A percentile compares a stretch with the other conserved stretches of the same genome.
Conservation (phyloP, 2,797 vertebrate species). For the Paedocypris micromegethes region DNA sequence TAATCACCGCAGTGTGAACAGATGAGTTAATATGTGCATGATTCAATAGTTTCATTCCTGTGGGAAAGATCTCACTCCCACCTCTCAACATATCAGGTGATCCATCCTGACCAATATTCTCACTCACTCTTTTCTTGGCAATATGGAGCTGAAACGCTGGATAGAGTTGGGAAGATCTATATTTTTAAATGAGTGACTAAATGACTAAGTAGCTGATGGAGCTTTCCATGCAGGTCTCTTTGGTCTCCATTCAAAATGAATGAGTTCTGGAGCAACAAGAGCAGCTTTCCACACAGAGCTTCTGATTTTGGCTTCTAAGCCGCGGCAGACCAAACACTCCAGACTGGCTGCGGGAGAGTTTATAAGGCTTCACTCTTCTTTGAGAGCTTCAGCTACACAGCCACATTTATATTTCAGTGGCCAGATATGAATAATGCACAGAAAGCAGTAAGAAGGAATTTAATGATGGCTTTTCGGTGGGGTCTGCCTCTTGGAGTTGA, state of each 20-base stretch:
- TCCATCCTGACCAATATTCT: constrained; percentile 33
- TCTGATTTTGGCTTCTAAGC: constrained; percentile 43
- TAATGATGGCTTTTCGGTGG: constrained; percentile 80
- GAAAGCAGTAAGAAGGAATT: constrained; percentile 77
- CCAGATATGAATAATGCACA: constrained; percentile 87
- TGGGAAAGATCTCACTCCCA: background rate
- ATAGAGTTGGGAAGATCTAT: constrained; percentile 28
- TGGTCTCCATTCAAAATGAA: constrained; percentile 55
- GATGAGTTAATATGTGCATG: constrained; percentile 22
- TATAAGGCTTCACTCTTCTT: constrained; percentile 52
- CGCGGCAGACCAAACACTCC: constrained; percentile 54
- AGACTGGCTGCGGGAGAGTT: constrained; percentile 52
- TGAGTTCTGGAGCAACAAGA: constrained; percentile 52
- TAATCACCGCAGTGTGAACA: constrained; percentile 3
- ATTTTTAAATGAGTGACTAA: constrained; percentile 41
- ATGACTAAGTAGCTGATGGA: constrained; percentile 25
- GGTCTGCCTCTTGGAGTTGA: constrained; percentile 62
- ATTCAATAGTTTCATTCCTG: constrained; percentile 25
- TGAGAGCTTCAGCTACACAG: constrained; percentile 66
- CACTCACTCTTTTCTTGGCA: constrained; percentile 15
- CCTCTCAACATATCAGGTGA: constrained; percentile 14
- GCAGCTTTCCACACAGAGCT: constrained; percentile 48
- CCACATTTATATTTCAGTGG: constrained; percentile 86
- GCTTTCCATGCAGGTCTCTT: constrained; percentile 19
- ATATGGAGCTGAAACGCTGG: background rate